A percentile compares a stretch with the other conserved stretches of the same genome.
Evolutionary conservation across 2,113 vertebrate genomes (phyloP).

Genomic region (Lampris megalopsis): DNA sequence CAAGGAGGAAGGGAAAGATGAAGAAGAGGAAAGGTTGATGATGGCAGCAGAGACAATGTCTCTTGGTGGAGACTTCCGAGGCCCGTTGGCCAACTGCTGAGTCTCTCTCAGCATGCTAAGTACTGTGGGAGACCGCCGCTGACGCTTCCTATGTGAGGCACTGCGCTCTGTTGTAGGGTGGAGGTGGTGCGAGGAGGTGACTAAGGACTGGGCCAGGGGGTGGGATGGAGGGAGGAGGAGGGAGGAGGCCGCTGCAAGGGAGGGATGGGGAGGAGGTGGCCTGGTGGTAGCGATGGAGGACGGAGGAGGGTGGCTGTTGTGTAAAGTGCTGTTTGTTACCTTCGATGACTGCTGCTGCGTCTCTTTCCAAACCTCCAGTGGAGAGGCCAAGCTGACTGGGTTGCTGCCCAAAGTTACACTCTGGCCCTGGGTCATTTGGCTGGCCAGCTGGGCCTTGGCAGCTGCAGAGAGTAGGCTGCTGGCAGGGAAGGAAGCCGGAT

Average conservation of each 20-base stretch:
- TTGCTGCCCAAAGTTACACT: constrained; percentile 75
- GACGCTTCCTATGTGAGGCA: constrained; percentile 72
- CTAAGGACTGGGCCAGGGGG: constrained; percentile 70
- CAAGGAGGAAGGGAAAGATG: constrained; percentile 40
- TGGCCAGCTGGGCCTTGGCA: constrained; percentile 89
- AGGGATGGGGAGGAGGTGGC: constrained; percentile 55
- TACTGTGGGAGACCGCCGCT: constrained; percentile 71
- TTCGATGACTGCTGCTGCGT: constrained; percentile 73
- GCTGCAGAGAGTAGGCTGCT: constrained; percentile 91
- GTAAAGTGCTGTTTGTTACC: constrained; percentile 92
- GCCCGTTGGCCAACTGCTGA: constrained; percentile 65
- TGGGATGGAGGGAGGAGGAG: constrained; percentile 72
- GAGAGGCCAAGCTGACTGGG: constrained; percentile 48
- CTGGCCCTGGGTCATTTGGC: constrained; percentile 78
- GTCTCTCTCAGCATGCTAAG: constrained; percentile 70
- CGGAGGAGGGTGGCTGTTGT: constrained; percentile 76
- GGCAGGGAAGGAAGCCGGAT: constrained; percentile 86
- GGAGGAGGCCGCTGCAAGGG: constrained; percentile 68
- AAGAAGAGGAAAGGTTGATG: constrained; percentile 74
- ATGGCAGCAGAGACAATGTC: constrained; percentile 57
- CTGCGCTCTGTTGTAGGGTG: constrained; percentile 61
- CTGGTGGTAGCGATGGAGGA: constrained; percentile 64
- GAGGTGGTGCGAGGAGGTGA: constrained; percentile 72
- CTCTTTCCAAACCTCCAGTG: constrained; percentile 72
- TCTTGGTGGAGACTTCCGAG: constrained; percentile 50